Conservation (phyloP, 1,140 invertebrate genomes). For the Zaprionus nigranus region DNA sequence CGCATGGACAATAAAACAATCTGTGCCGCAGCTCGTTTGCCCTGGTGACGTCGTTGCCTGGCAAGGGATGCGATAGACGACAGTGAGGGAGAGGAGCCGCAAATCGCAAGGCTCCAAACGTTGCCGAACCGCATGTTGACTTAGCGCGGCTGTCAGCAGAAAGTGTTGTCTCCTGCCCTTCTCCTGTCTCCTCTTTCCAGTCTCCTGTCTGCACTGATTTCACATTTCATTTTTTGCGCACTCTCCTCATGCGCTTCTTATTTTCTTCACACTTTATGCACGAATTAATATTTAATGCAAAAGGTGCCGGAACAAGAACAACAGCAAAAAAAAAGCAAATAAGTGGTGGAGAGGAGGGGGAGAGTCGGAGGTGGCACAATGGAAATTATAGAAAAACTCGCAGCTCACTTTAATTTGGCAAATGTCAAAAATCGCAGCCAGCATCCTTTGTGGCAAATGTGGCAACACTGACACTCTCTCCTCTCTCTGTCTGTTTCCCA, state of each 20-base stretch:
- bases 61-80: not conserved
- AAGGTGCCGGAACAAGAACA: conserved; percentile 44
- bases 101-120: conserved; percentile 17
- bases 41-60: conserved; percentile 11
- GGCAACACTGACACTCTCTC: conserved; percentile 10
- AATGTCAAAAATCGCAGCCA: conserved; percentile 63
- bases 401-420: conserved; percentile 73
- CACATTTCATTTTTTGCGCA: conserved; percentile 34
- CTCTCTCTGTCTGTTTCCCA: not conserved
- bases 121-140: conserved; percentile 47
- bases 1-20: conserved; percentile 36
- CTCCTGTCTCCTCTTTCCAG: not conserved
- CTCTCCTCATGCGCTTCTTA: conserved; percentile 7
- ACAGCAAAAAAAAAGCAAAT: not conserved
- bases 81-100: not conserved
- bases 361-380: not conserved
- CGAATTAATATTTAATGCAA: conserved; percentile 69
- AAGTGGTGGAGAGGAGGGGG: not conserved
- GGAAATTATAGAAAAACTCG: conserved; percentile 24
- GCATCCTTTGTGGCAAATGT: conserved; percentile 30
- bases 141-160: conserved; percentile 40
- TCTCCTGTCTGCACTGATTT: conserved; percentile 44
- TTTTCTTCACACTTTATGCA: conserved; percentile 54
- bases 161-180: conserved; percentile 14
- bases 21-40: not conserved